Evolutionary conservation across 2,888 invertebrate species (phyloP), one percentile per base, ranked within the genome.

Genomic region (Hyposoter didymator): DNA sequence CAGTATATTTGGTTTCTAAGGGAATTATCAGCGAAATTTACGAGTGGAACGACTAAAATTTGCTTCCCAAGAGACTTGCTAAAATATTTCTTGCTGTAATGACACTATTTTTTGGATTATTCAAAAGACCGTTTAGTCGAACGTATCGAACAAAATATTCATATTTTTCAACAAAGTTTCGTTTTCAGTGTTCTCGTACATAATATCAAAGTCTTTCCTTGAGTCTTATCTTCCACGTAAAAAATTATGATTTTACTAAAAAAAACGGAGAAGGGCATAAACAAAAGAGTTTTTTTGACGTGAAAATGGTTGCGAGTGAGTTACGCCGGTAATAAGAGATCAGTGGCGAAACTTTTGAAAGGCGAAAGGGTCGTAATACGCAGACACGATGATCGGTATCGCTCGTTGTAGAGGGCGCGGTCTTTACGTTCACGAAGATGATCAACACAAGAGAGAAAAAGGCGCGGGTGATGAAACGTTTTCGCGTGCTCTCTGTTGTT

Each of bases 321-420:
- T 86, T 84, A 88, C 80, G 84, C 67, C 73, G 85, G 84, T 91
- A 91, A 91, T 90, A 91, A 91, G 89, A 89, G 89, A 90, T 90
- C 87, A 81, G 72, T 85, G 82, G 84, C 84, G 66, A 86, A 82
- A 84, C 88, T 88, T 87, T 86, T 19, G 39, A 52, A 45, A 67
- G 35, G 28, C 28, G 66, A 47, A 52, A 28, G 22, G 87, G 75
- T 64, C 32, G 64, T 64, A 49, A 64, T 64, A 49, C 64, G 19
- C n/a, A 19, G 67, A 67, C 59, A 49, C 59, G 83, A 87, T 88
- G 90, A 90, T 90, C 84, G 62, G 75, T 86, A 88, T 88, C 86
- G 81, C 76, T 80, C 79, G 59, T 87, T 85, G 78, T 74, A 84
- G 78, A 83, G 69, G 82, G 84, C 85, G 82, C 87, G 90, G 90